Evolutionary conservation across 2,888 invertebrate genomes (phyloP), one percentile per base, ranked within the genome.

Genomic region (Serrognathus titanus): DNA sequence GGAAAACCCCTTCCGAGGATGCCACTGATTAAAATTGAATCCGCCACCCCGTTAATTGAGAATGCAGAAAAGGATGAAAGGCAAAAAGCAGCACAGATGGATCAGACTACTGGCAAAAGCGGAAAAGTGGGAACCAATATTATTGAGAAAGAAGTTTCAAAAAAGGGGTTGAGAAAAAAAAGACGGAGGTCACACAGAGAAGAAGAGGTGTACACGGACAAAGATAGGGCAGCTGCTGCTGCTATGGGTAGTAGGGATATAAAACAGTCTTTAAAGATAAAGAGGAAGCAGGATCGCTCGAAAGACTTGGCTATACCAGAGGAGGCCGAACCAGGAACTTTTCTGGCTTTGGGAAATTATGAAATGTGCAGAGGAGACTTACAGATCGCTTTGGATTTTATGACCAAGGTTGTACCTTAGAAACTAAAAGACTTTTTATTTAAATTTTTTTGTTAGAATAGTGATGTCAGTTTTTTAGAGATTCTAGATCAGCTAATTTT

Each of bases 171-270:
- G 50, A 61, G 57, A 66, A 59, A 58, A 59, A 50, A 60, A 58
- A 63, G 47, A 52, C 79, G 4, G 78, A 81, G 60, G 16, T 66
- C 67, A 9, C 59, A 60, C 13, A 65, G 63, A 64, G 71, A 78
- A 57, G 92, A 92, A 65, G 94, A 94, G 70, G 77, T 90, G 16
- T 94, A 93, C 70, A 94, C 93, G 13, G 94, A 94, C 73, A 94
- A 94, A 71, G 94, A 94, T 73, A 81, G 94, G 5, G 94, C 94
- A 0, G 94, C 94, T 0, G 93, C 94, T 0, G 93, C 93, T 11
- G 90, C 92, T 69, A 84, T 90, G 83, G 92, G 91, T 0, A 88
- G 86, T n/a, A 87, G 85, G 60, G 94, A 94, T 71, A 94, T 94
- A 60, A 94, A 94, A 71, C 88, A 90, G 64, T 91, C 90, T 37